A percentile compares a stretch with the other conserved stretches of the same genome.
Conservation (phyloP, 1,140 invertebrate genomes). For the Vanessa tameamea region DNA sequence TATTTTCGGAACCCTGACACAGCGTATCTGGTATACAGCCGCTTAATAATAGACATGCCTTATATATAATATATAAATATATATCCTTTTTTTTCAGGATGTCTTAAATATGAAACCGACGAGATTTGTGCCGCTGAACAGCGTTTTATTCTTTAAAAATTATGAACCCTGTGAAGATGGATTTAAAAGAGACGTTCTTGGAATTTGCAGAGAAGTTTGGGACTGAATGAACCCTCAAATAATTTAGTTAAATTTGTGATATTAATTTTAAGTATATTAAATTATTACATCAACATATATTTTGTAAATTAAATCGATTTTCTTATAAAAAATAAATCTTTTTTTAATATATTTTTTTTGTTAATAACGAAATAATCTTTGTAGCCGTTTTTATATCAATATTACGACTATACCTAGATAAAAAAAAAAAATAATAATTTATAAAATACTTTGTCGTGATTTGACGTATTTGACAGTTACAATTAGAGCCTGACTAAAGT, state of each 20-base stretch:
- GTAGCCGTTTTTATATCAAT: too few species aligned
- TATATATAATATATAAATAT: neutral
- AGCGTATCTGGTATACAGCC: too few species aligned
- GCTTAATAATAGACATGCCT: too few species aligned
- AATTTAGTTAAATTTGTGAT: slow-evolving; percentile 44
- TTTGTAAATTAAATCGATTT: neutral
- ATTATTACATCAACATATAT: neutral
- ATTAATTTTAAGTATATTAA: slow-evolving; percentile 46
- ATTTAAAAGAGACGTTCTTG: slow-evolving; percentile 55
- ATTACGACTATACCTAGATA: too few species aligned
- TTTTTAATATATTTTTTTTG: neutral
- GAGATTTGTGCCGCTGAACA: slow-evolving; percentile 60
- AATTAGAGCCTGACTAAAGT: too few species aligned
- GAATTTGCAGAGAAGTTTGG: slow-evolving; percentile 71
- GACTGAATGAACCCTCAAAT: slow-evolving; percentile 34
- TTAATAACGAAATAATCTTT: too few species aligned
- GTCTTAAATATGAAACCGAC: slow-evolving; percentile 45
- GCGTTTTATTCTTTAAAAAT: slow-evolving; percentile 53
- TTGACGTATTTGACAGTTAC: too few species aligned
- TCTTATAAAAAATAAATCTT: neutral
- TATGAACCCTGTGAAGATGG: slow-evolving; percentile 60
- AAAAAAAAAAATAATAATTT: too few species aligned
- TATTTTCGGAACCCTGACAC: too few species aligned
- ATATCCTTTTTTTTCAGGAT: slow-evolving; percentile 51
- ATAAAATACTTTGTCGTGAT: too few species aligned